These are phyloP conservation scores for Drosophila murphyi DNA, from an alignment of 1,140 invertebrate species.

Conservation along the genomic window DNA sequence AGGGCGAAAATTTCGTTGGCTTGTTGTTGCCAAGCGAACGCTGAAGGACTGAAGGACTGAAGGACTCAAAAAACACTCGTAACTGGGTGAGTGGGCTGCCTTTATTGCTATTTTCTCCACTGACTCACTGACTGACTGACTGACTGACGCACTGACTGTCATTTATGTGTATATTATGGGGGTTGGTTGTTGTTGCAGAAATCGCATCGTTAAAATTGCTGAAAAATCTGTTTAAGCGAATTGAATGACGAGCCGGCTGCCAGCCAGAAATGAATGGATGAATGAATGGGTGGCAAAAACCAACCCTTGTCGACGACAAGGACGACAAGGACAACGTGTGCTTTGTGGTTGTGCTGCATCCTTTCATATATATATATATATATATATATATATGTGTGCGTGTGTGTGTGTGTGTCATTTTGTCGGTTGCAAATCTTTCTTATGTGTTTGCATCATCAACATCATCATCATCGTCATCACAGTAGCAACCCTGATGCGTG, in stretches of 20 bases:
- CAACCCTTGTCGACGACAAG: slow-evolving; percentile 43
- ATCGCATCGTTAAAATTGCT: slow-evolving; percentile 77
- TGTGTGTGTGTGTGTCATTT: slow-evolving; percentile 7
- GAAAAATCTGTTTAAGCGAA: slow-evolving; percentile 67
- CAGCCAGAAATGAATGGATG: not conserved
- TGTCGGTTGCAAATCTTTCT: slow-evolving; percentile 71
- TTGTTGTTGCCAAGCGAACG: slow-evolving; percentile 66
- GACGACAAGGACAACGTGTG: slow-evolving; percentile 24
- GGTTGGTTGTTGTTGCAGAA: slow-evolving; percentile 64
- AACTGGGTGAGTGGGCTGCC: slow-evolving; percentile 79
- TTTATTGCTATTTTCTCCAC: slow-evolving; percentile 50
- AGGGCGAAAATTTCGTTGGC: slow-evolving; percentile 68
- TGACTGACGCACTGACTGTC: not conserved
- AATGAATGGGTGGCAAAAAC: slow-evolving; percentile 55
- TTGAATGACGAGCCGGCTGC: slow-evolving; percentile 33
- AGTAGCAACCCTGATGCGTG: slow-evolving; percentile 45
- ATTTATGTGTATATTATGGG: slow-evolving; percentile 12
- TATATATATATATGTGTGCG: not conserved
- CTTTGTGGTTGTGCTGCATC: slow-evolving; percentile 50
- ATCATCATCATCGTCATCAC: slow-evolving; percentile 23
- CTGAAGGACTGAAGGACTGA: slow-evolving; percentile 48
- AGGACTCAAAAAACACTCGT: slow-evolving; percentile 49
- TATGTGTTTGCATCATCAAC: slow-evolving; percentile 71
- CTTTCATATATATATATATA: slow-evolving; percentile 30
- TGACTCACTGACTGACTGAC: slow-evolving; percentile 36